Evolutionary conservation across 2,888 invertebrate genomes (phyloP), one percentile per base, ranked within the genome.

Genomic region (Seira ritae): DNA sequence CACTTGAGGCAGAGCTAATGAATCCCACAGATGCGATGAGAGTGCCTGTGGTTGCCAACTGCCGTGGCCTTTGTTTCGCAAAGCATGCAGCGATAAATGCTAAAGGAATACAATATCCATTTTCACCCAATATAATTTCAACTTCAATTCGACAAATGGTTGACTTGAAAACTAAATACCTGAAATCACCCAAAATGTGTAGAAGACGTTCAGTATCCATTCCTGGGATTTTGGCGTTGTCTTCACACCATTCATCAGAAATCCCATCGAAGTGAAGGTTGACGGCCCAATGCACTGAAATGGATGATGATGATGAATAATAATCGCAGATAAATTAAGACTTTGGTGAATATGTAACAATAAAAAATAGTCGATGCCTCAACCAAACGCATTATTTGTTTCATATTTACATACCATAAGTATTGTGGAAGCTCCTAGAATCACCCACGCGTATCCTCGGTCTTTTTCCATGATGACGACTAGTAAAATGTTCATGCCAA

Each of bases 361-460:
- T n/a, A n/a, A n/a, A n/a, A n/a, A n/a, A n/a, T n/a, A n/a, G n/a
- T n/a, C n/a, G n/a, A n/a, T n/a, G n/a, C n/a, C n/a, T n/a, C n/a
- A n/a, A n/a, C n/a, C n/a, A n/a, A n/a, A n/a, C n/a, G n/a, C n/a
- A n/a, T n/a, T n/a, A n/a, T n/a, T n/a, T n/a, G n/a, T n/a, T n/a
- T n/a, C 31, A 31, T 31, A 8, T 31, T 76, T 2, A 42, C 24
- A 42, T 82, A 86, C 86, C 88, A 87, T 86, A 10, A 88, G 83
- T 42, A 86, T 60, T 1, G 86, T 72, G 37, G 87, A 84, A 15
- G 88, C 87, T 10, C 85, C 87, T 1, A 84, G 79, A 23, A 88
- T 84, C n/a, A 88, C 76, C 88, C 88, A 88, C 20, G 86, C 86
- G 70, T 86, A 87, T 20, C 86, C 86, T 69, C 81, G 79, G 62